Conservation (phyloP, 2,888 invertebrate genomes). For the Laothoe populi region DNA sequence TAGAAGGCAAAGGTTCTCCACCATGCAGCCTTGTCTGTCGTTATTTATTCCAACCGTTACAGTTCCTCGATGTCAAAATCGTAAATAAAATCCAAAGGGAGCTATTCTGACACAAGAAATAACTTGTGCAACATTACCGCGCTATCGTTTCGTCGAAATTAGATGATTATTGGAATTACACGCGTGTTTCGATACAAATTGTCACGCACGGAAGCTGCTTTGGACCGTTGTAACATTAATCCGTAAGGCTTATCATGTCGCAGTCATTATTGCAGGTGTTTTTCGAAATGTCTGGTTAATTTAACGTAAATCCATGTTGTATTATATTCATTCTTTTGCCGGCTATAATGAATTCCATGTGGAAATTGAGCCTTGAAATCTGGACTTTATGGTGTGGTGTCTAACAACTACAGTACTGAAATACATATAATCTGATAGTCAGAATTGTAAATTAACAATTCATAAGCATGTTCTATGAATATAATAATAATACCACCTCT, state of each 20-base stretch:
- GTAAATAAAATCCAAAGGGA: neutral
- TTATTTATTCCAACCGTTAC: too few species aligned
- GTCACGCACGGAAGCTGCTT: slow-evolving; percentile 8
- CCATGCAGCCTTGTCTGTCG: too few species aligned
- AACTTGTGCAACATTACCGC: neutral
- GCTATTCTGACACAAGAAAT: neutral
- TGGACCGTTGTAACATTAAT: neutral
- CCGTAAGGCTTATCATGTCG: slow-evolving; percentile 4
- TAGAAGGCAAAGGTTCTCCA: too few species aligned
- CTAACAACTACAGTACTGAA: too few species aligned
- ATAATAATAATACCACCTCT: too few species aligned
- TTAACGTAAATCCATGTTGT: too few species aligned
- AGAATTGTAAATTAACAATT: too few species aligned
- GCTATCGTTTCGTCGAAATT: neutral
- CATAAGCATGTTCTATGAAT: too few species aligned
- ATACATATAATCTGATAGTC: too few species aligned
- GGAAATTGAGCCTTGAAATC: neutral
- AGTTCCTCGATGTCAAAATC: neutral
- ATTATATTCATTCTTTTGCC: too few species aligned
- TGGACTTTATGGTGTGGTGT: too few species aligned
- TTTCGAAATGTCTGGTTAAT: neutral
- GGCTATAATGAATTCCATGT: neutral
- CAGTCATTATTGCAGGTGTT: neutral
- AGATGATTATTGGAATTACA: slow-evolving; percentile 11
- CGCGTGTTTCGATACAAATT: slow-evolving; percentile 8